These are phyloP conservation scores for Lamellibrachia luymesi DNA, from an alignment of 1,140 invertebrate species.

Conservation along the genomic window DNA sequence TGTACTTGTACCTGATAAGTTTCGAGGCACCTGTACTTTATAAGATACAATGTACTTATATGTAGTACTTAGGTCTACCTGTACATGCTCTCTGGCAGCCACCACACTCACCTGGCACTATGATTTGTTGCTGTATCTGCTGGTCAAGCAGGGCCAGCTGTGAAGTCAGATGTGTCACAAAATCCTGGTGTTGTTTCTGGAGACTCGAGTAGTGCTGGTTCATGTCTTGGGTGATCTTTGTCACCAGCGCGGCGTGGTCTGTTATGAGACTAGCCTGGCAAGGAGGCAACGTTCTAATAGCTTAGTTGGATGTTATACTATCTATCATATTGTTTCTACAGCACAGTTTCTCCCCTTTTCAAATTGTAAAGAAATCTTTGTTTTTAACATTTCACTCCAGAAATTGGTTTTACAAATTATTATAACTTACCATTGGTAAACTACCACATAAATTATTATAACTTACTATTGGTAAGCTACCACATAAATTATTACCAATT, in stretches of 20 bases:
- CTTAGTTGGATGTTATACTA: not conserved
- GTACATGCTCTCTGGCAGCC: not conserved
- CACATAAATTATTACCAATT: too few species aligned
- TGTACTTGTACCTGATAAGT: too few species aligned
- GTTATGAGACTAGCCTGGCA: slow-evolving; percentile 75
- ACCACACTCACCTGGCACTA: not conserved
- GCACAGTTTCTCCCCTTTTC: not conserved
- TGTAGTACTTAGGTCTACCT: not conserved
- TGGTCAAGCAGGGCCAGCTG: slow-evolving; percentile 59
- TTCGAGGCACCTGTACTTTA: too few species aligned
- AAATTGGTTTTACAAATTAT: not conserved
- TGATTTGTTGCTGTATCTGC: slow-evolving; percentile 36
- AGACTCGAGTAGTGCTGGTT: slow-evolving; percentile 68
- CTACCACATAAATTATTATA: too few species aligned
- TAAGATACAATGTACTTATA: too few species aligned
- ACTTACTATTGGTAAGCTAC: too few species aligned
- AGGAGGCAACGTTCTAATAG: not conserved
- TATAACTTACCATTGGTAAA: not conserved
- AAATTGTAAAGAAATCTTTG: not conserved
- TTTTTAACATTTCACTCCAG: not conserved
- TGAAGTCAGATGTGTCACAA: slow-evolving; percentile 79
- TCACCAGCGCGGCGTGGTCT: slow-evolving; percentile 73
- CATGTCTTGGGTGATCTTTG: slow-evolving; percentile 71
- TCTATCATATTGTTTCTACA: not conserved
- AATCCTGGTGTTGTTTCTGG: slow-evolving; percentile 92